Conservation (phyloP, 1,140 invertebrate species). For the Dendrolimus kikuchii region DNA sequence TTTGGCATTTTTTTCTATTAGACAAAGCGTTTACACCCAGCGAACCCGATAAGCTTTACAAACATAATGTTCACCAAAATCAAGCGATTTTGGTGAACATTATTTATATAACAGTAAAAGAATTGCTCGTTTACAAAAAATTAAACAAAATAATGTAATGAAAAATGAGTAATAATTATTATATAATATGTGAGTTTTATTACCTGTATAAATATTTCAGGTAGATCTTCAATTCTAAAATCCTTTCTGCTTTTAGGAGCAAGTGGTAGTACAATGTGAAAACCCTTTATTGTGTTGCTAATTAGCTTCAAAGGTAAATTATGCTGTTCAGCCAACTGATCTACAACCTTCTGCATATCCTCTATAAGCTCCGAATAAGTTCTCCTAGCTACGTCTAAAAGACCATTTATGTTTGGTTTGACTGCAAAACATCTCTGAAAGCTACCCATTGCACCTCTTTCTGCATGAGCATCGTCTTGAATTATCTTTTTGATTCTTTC, state of each 20-base stretch:
- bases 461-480: constrained; percentile 78
- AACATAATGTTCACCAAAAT: no score
- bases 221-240: constrained; percentile 74
- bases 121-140: no score
- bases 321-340: constrained; percentile 76
- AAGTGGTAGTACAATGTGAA: constrained; percentile 80
- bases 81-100: no score
- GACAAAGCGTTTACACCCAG: no score
- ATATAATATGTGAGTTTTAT: neutral
- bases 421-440: constrained; percentile 90
- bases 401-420: constrained; percentile 80
- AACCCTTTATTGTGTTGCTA: constrained; percentile 81
- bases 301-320: constrained; percentile 77
- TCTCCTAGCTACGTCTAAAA: constrained; percentile 85
- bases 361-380: constrained; percentile 85
- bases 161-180: no score
- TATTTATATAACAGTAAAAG: no score
- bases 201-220: constrained; percentile 80
- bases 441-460: constrained; percentile 79
- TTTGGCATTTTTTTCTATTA: no score
- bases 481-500: constrained; percentile 79
- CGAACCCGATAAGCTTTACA: no score
- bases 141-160: no score
- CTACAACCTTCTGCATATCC: constrained; percentile 80
- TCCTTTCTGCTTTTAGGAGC: constrained; percentile 52